Evolutionary conservation across 1,140 invertebrate genomes (phyloP).

Genomic region (Camponotus floridanus): DNA sequence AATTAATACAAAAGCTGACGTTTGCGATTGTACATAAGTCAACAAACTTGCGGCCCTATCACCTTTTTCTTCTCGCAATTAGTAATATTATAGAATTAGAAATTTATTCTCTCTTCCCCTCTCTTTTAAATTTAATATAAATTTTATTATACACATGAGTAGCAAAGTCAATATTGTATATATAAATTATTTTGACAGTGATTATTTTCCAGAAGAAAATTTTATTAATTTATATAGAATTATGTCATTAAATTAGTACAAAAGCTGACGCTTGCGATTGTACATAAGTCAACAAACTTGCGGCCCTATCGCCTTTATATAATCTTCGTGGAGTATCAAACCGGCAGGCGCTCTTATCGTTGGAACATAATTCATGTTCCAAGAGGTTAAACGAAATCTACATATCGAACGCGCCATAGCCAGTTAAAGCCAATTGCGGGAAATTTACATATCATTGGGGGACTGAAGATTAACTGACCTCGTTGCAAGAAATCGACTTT

Average conservation of each 20-base stretch:
- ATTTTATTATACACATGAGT: not conserved
- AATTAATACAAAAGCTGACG: conserved; percentile 41
- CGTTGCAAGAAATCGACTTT: conserved; percentile 31
- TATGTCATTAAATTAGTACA: too few species aligned
- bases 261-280: too few species aligned
- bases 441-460: conserved; percentile 55
- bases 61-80: not conserved
- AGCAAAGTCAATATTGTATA: not conserved
- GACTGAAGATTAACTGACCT: conserved; percentile 56
- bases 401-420: conserved; percentile 60
- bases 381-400: conserved; percentile 68
- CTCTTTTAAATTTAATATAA: too few species aligned
- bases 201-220: not conserved
- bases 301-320: conserved; percentile 50
- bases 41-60: conserved; percentile 44
- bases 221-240: too few species aligned
- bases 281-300: too few species aligned
- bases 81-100: not conserved
- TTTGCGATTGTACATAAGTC: conserved; percentile 35
- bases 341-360: conserved; percentile 50
- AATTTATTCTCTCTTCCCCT: too few species aligned
- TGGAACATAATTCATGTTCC: conserved; percentile 62
- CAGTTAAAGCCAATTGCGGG: conserved; percentile 59
- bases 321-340: conserved; percentile 61
- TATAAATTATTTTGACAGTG: not conserved